phyloP scores from a whole-genome alignment of 92 coral and sea anemone species.

The Umimayanthus chanpuru region DNA sequence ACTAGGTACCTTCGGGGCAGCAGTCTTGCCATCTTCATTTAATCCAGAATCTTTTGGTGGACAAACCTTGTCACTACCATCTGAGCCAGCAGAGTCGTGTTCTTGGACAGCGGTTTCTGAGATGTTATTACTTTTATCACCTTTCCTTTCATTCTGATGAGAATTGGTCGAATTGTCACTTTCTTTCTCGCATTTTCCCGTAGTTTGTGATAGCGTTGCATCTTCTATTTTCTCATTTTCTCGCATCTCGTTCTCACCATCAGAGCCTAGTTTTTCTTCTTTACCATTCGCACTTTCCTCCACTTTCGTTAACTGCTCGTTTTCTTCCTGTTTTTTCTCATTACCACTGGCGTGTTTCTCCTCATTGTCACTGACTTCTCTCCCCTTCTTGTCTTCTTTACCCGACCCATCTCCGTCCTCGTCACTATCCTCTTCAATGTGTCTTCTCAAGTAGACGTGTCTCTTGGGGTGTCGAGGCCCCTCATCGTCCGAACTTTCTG shows the following conservation, averaged over 20 bases:
- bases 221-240: background rate
- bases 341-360: background rate
- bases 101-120: background rate
- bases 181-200: background rate
- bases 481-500: conserved; percentile 64
- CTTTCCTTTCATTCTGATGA: background rate
- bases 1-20: background rate
- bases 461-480: conserved; percentile 68
- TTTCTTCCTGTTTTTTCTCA: background rate
- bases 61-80: background rate
- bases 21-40: background rate
- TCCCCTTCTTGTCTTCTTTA: conserved; percentile 1
- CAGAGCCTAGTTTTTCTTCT: background rate
- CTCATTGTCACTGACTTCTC: conserved; percentile 23
- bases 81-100: background rate
- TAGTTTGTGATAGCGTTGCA: background rate
- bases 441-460: conserved; percentile 77
- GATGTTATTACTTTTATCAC: background rate
- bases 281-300: conserved; percentile 1
- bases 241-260: background rate
- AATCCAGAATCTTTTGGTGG: background rate
- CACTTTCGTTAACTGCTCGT: background rate
- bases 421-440: conserved; percentile 63
- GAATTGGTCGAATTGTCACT: background rate
- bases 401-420: conserved; percentile 60